Base-by-base conservation (phyloP, 2,113 vertebrate genomes). In the Centropus bengalensis region DNA sequence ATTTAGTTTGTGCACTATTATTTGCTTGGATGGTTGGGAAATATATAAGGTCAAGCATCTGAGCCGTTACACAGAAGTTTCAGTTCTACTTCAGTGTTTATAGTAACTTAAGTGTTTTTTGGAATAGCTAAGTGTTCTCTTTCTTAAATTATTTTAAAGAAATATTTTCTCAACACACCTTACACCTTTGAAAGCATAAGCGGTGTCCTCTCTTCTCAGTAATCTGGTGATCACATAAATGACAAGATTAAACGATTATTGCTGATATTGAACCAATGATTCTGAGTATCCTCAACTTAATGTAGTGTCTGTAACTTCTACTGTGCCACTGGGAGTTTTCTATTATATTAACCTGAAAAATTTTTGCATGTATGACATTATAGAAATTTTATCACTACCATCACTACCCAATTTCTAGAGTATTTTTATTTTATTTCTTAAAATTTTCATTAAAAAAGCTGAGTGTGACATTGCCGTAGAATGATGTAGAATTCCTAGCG, bases 1-100 rank as follows among this genome's bases (percentile, higher is more conserved):
- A 16, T 87, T 84, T 70, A 22, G 6, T 58, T 45, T 55, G 10
- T 45, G 42, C 26, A 44, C 20, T 42, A 30, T 3, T 67, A 36
- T 16, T 67, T 85, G 5, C 76, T 89, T 16, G 13, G 68, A 11
- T 7, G 4, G 33, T 91, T 73, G 28, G 47, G 20, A 85, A 89
- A 85, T 33, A 10, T 0, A 8, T 24, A 26, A 83, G 3, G 19
- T 18, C 0, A 0, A 54, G 12, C 32, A 44, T 42, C 42, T 36
- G 55, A 82, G 40, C 14, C 59, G 17, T 55, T 51, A 24, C 28
- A 33, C 5, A 49, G 19, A 62, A 58, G 38, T 70, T 84, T 74
- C 33, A 16, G 33, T 59, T 78, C 7, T 9, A 8, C 10, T 42
- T 6, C 24, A 60, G 11, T 45, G 21, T 17, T 67, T 79, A 76